Percentiles rank a stretch among this genome's conserved stretches.
These are phyloP conservation scores for Drosophila ironensis DNA, from an alignment of 1,140 invertebrate species.

Conservation along the genomic window DNA sequence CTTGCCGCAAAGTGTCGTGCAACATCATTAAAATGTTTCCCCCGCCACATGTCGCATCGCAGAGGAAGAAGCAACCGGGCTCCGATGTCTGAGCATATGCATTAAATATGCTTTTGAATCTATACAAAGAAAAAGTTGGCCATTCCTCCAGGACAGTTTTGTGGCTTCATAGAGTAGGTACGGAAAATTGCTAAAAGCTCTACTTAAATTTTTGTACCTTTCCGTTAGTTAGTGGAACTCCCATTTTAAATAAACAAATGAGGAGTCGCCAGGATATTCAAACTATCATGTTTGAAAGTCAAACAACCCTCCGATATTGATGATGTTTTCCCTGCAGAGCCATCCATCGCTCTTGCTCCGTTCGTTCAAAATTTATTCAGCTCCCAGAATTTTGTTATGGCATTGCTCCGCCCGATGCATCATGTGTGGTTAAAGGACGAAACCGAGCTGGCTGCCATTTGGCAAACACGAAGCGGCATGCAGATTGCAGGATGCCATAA, in stretches of 20 bases:
- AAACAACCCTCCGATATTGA: background rate
- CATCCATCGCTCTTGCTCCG: background rate
- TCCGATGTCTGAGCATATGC: conserved; percentile 8
- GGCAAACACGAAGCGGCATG: conserved; percentile 36
- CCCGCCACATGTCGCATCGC: conserved; percentile 50
- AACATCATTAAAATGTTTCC: conserved; percentile 78
- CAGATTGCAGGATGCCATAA: conserved; percentile 27
- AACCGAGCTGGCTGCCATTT: background rate
- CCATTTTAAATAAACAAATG: too few species aligned
- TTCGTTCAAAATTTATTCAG: conserved; percentile 42
- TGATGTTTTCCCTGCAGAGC: background rate
- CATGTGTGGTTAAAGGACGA: background rate
- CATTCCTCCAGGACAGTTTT: too few species aligned
- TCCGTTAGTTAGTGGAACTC: too few species aligned
- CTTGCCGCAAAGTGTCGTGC: conserved; percentile 44
- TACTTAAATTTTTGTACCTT: too few species aligned
- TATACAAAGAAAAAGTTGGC: background rate
- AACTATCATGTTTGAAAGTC: background rate
- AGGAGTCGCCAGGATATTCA: background rate
- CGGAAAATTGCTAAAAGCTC: too few species aligned
- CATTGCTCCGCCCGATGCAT: background rate
- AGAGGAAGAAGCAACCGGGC: conserved; percentile 6
- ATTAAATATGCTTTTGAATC: background rate
- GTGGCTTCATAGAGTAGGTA: too few species aligned
- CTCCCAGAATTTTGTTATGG: conserved; percentile 45